Conservation (phyloP, 2,888 invertebrate genomes). For the Eupithecia dodoneata region DNA sequence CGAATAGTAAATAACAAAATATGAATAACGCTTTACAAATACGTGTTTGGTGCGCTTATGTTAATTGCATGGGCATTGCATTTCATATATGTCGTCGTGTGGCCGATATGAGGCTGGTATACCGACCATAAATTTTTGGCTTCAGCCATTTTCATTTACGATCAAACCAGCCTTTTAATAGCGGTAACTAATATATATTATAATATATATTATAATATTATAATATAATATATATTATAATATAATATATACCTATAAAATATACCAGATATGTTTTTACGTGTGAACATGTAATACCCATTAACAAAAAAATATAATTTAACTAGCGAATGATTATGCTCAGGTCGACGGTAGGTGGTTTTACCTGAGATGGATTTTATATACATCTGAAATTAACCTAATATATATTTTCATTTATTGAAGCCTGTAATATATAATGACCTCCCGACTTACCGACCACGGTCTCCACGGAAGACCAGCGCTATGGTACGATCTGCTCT, state of each 20-base stretch:
- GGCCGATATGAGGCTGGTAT: background rate
- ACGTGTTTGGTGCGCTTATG: background rate
- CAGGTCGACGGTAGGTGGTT: background rate
- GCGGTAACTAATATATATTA: too few species aligned
- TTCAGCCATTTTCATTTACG: background rate
- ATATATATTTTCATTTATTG: background rate
- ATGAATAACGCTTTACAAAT: background rate
- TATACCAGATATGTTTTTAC: too few species aligned
- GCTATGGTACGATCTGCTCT: too few species aligned
- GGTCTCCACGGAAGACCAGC: too few species aligned
- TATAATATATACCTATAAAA: too few species aligned
- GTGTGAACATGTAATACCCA: too few species aligned
- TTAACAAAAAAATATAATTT: too few species aligned
- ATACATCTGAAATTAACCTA: background rate
- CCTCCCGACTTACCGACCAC: background rate
- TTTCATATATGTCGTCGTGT: background rate
- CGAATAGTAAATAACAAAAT: background rate
- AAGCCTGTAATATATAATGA: background rate
- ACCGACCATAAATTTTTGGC: background rate
- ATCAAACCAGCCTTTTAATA: background rate
- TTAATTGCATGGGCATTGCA: background rate
- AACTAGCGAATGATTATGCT: too few species aligned
- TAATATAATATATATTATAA: too few species aligned
- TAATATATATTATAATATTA: too few species aligned
- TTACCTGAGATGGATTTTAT: background rate